A percentile compares a stretch with the other conserved stretches of the same genome.
Evolutionary conservation across 2,888 invertebrate genomes (phyloP).

Genomic region (Drosophila leonis): DNA sequence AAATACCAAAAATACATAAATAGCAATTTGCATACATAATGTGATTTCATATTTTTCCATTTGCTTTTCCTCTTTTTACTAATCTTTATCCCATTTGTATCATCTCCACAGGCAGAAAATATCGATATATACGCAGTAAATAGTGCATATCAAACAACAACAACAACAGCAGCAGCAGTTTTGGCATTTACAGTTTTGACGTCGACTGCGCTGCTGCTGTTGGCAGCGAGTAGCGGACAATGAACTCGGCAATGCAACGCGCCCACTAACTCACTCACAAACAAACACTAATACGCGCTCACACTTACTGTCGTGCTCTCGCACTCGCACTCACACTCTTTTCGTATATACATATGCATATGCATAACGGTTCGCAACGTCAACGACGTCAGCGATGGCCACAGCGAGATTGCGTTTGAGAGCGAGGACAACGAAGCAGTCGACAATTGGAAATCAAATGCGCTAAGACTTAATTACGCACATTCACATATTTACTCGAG

Average conservation of each 20-base stretch:
- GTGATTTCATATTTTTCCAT: not conserved
- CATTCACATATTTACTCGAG: conserved; percentile 14
- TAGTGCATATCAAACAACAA: conserved; percentile 46
- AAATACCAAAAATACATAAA: conserved; percentile 3
- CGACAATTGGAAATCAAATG: conserved; percentile 20
- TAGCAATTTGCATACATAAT: not conserved
- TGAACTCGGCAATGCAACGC: conserved; percentile 51
- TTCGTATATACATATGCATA: conserved; percentile 11
- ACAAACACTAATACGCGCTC: not conserved
- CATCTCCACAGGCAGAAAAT: conserved; percentile 27
- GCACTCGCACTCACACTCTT: not conserved
- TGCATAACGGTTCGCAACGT: conserved; percentile 15
- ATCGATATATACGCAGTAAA: conserved; percentile 52
- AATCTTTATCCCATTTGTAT: not conserved
- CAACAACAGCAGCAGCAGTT: not conserved
- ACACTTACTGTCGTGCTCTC: conserved; percentile 6
- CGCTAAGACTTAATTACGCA: conserved; percentile 27
- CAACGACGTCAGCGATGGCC: conserved; percentile 12
- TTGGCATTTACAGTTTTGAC: conserved; percentile 16
- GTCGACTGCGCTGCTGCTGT: conserved; percentile 27
- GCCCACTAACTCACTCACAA: conserved; percentile 5
- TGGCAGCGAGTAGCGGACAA: conserved; percentile 48
- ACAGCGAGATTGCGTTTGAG: conserved; percentile 6
- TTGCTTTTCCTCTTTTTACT: not conserved
- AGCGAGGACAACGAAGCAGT: conserved; percentile 34